Percentiles rank a stretch among this genome's conserved stretches.
Evolutionary conservation across 2,797 vertebrate species (phyloP).

Genomic region (Toxotes lorentzi): DNA sequence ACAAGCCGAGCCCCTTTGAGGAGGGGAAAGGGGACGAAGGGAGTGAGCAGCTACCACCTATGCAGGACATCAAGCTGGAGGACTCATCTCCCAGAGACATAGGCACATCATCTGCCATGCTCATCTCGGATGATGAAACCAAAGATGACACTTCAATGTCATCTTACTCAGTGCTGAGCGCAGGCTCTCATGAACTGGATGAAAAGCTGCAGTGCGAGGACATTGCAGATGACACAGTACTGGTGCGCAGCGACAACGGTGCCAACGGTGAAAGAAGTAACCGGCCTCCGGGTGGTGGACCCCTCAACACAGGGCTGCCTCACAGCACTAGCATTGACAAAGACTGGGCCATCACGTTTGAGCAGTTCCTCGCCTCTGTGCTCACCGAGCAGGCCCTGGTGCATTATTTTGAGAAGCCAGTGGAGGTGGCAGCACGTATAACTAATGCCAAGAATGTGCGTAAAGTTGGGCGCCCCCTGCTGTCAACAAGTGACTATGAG

Average conservation of each 20-base stretch:
- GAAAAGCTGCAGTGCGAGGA: conserved; percentile 98
- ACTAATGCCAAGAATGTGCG: conserved; percentile 93
- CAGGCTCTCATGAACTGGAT: conserved; percentile 94
- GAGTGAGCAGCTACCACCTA: conserved; percentile 81
- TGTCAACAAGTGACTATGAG: conserved; percentile 94
- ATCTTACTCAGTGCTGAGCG: conserved; percentile 96
- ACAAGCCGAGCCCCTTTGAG: conserved; percentile 29
- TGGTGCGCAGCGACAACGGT: conserved; percentile 86
- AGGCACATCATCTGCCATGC: conserved; percentile 92
- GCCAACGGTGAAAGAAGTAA: conserved; percentile 28
- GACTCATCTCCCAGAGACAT: conserved; percentile 94
- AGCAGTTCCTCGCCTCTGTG: conserved; percentile 97
- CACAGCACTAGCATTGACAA: conserved; percentile 92
- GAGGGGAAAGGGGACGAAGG: conserved; percentile 43
- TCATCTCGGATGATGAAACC: conserved; percentile 95
- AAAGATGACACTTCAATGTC: conserved; percentile 98
- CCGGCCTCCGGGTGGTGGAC: conserved; percentile 63
- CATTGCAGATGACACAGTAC: conserved; percentile 94
- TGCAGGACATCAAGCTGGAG: conserved; percentile 97
- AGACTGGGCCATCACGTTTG: conserved; percentile 98
- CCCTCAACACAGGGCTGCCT: conserved; percentile 75
- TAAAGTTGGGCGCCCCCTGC: conserved; percentile 89
- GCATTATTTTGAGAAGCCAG: conserved; percentile 95
- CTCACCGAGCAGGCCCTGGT: conserved; percentile 96
- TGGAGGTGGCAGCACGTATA: conserved; percentile 91